Evolutionary conservation across 2,113 vertebrate genomes (phyloP), one percentile per base, ranked within the genome.

Genomic region (Aythya baeri): DNA sequence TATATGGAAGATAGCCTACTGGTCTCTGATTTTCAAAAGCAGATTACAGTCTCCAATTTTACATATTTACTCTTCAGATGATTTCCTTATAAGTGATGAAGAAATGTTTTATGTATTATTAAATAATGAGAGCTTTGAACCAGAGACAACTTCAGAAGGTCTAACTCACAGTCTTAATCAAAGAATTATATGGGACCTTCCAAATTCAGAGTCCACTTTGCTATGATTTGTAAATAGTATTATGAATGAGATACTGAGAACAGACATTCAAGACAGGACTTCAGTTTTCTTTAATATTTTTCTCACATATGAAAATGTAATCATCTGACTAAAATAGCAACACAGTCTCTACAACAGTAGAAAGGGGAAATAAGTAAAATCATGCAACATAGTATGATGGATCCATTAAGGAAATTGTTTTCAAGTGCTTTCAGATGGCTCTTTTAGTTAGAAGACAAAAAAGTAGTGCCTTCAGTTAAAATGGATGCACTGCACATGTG

Each of bases 61-160:
- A 95, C 63, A 70, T 75, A 76, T 75, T 58, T 93, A 41, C 72
- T 94, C 77, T 93, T 89, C 65, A 71, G 66, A 41, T 89, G 14
- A 77, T 85, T 87, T 93, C 32, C 43, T 50, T 36, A 29, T 31
- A 91, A 77, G 15, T 76, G 86, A 75, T 43, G 62, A 75, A 62
- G 31, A 73, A 95, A 87, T 68, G 7, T 71, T 67, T 16, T 65
- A 96, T 76, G 21, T n/a, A 79, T 92, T 92, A 85, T 58, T 72
- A 88, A 92, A 92, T 91, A 92, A 75, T 89, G 41, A 31, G n/a
- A 93, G 50, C 54, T 95, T 93, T 93, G 44, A 94, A 82, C 22
- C 79, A 21, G 22, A 82, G 74, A 86, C 54, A 59, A 82, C 89
- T 84, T 91, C 70, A 86, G 66, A 68, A 72, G 65, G 27, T 34